Conservation (phyloP, 2,113 vertebrate species). For the Scomber japonicus region DNA sequence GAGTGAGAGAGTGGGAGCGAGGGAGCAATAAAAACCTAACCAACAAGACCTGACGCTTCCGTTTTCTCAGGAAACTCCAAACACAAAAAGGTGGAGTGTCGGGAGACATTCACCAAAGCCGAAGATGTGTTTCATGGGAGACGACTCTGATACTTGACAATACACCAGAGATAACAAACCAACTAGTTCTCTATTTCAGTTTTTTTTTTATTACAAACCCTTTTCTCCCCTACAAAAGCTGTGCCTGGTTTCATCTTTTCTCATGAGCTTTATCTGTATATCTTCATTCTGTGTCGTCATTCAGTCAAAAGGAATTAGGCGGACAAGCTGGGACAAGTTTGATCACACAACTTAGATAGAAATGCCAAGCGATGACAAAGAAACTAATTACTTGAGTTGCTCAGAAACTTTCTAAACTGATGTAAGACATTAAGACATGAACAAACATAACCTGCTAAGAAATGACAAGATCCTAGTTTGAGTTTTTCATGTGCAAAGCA, state of each 20-base stretch:
- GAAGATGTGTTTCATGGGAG: neutral
- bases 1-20: constrained; percentile 21
- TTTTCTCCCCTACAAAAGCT: neutral
- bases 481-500: neutral
- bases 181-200: neutral
- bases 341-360: constrained; percentile 12
- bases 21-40: constrained; percentile 19
- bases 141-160: neutral
- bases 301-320: constrained; percentile 19
- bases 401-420: neutral
- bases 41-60: neutral
- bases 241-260: neutral
- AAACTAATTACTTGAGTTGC: neutral
- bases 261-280: constrained; percentile 17
- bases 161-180: neutral
- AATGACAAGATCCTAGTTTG: neutral
- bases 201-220: neutral
- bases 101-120: neutral
- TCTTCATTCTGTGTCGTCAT: constrained; percentile 12
- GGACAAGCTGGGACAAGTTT: constrained; percentile 55
- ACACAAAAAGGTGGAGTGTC: neutral
- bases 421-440: neutral
- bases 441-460: neutral
- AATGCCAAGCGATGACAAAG: constrained; percentile 5
- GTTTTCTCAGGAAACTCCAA: constrained; percentile 14